These are phyloP conservation scores for Lordiphosa clarofinis DNA, from an alignment of 1,140 invertebrate genomes.

Conservation along the genomic window DNA sequence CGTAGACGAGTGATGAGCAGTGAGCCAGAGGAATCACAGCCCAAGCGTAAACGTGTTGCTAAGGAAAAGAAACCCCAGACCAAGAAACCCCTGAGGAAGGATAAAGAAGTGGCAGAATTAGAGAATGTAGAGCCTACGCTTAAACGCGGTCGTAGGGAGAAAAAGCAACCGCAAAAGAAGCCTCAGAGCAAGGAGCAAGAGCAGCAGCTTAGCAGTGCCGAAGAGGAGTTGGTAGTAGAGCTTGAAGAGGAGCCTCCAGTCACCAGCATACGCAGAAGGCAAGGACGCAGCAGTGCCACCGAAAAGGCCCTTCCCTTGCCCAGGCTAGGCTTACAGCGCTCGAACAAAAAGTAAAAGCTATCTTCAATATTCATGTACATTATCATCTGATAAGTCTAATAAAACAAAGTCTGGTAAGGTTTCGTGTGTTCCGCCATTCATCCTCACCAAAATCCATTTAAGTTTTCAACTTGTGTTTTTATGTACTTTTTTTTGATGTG, in stretches of 20 bases:
- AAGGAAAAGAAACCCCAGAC: slow-evolving; percentile 2
- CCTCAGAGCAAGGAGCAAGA: no score
- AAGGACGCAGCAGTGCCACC: not conserved
- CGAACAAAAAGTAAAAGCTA: slow-evolving; percentile 10
- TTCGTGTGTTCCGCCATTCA: slow-evolving; percentile 5
- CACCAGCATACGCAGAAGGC: not conserved
- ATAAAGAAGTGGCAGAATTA: not conserved
- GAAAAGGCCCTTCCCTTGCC: not conserved
- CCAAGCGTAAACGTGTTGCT: slow-evolving; percentile 39
- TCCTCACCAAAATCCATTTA: slow-evolving; percentile 60
- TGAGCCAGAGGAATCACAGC: slow-evolving; percentile 26
- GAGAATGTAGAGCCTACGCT: slow-evolving; percentile 24
- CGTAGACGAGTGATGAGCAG: slow-evolving; percentile 3
- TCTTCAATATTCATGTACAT: no score
- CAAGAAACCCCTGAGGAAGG: slow-evolving; percentile 19
- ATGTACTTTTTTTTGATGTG: slow-evolving; percentile 69
- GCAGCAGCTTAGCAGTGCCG: no score
- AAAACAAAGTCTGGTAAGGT: no score
- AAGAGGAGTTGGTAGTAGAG: no score
- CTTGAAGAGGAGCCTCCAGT: not conserved
- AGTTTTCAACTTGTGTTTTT: slow-evolving; percentile 75
- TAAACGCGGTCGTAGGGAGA: no score
- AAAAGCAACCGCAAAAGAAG: no score
- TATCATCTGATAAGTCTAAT: not conserved
- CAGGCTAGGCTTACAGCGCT: slow-evolving; percentile 6